These are phyloP conservation scores for Drosophila emarginata DNA, from an alignment of 2,888 invertebrate species.

Conservation along the genomic window DNA sequence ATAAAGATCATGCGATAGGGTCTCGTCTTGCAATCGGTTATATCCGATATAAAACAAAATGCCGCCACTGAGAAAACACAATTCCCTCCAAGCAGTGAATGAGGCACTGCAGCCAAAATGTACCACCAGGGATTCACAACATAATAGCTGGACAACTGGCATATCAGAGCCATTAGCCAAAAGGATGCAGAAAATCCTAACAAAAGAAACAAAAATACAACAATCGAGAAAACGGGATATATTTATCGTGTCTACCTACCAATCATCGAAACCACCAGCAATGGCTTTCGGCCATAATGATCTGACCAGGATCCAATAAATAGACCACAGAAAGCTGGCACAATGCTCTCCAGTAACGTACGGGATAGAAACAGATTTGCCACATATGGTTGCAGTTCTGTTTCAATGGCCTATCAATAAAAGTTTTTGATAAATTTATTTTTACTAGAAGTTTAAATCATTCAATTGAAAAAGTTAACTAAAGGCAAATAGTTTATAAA, in stretches of 20 bases:
- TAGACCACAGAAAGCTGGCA: conserved; percentile 87
- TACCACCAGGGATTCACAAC: conserved; percentile 82
- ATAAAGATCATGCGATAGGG: conserved; percentile 86
- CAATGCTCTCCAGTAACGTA: conserved; percentile 86
- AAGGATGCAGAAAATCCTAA: conserved; percentile 80
- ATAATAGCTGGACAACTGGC: conserved; percentile 71
- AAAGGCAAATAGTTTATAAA: too few species aligned
- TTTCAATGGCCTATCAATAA: conserved; percentile 81
- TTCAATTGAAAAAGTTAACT: too few species aligned
- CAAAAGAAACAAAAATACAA: not conserved
- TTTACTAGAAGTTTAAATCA: not conserved
- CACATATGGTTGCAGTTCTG: conserved; percentile 86
- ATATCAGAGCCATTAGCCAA: conserved; percentile 72
- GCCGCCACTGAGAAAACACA: conserved; percentile 85
- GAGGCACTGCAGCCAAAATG: conserved; percentile 84
- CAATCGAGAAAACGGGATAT: too few species aligned
- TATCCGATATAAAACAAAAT: conserved; percentile 87
- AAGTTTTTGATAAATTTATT: not conserved
- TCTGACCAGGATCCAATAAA: conserved; percentile 93
- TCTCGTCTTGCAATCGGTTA: conserved; percentile 85
- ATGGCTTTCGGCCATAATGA: conserved; percentile 88
- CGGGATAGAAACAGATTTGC: conserved; percentile 86
- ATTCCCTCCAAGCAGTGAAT: conserved; percentile 85
- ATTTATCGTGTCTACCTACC: conserved; percentile 82
- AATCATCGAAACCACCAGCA: conserved; percentile 86